A percentile compares a stretch with the other conserved stretches of the same genome.
These are phyloP conservation scores for Bacillus rossius DNA, from an alignment of 1,140 invertebrate genomes.

Conservation along the genomic window DNA sequence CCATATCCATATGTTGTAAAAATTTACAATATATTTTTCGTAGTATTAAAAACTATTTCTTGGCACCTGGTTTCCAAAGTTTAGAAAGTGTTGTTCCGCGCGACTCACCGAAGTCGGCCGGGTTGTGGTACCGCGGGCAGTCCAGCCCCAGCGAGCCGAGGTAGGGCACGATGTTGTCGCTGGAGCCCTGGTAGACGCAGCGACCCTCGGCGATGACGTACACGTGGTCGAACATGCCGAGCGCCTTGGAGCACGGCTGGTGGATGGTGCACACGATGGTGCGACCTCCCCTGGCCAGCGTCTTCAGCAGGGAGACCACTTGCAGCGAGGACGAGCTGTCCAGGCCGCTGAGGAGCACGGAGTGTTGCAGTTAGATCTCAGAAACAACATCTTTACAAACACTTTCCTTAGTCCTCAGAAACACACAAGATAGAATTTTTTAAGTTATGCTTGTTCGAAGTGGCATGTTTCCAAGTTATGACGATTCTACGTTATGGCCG, in stretches of 20 bases:
- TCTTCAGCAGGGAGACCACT: slow-evolving; percentile 50
- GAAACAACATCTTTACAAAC: too few relatives aligned
- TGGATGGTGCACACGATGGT: slow-evolving; percentile 81
- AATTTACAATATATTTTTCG: too few relatives aligned
- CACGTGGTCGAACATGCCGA: slow-evolving; percentile 66
- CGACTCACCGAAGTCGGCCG: slow-evolving; percentile 33
- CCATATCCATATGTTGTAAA: too few relatives aligned
- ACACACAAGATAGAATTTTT: too few relatives aligned
- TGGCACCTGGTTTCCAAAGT: too few relatives aligned
- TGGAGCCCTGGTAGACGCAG: slow-evolving; percentile 53
- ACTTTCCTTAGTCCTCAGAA: too few relatives aligned
- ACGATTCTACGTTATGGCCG: too few relatives aligned
- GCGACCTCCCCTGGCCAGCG: slow-evolving; percentile 57
- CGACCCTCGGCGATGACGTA: slow-evolving; percentile 53
- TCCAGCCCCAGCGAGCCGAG: slow-evolving; percentile 21
- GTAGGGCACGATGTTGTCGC: slow-evolving; percentile 47
- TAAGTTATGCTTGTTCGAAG: too few relatives aligned
- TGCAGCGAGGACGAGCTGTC: slow-evolving; percentile 68
- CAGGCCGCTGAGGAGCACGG: slow-evolving; percentile 53
- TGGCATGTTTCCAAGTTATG: too few relatives aligned
- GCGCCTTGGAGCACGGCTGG: slow-evolving; percentile 72
- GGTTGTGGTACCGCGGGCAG: slow-evolving; percentile 31
- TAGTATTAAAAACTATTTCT: too few relatives aligned
- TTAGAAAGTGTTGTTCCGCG: too few relatives aligned
- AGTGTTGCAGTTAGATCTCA: too few relatives aligned